These are phyloP conservation scores for Sepiola atlantica DNA, from an alignment of 2,888 invertebrate genomes.

Conservation along the genomic window DNA sequence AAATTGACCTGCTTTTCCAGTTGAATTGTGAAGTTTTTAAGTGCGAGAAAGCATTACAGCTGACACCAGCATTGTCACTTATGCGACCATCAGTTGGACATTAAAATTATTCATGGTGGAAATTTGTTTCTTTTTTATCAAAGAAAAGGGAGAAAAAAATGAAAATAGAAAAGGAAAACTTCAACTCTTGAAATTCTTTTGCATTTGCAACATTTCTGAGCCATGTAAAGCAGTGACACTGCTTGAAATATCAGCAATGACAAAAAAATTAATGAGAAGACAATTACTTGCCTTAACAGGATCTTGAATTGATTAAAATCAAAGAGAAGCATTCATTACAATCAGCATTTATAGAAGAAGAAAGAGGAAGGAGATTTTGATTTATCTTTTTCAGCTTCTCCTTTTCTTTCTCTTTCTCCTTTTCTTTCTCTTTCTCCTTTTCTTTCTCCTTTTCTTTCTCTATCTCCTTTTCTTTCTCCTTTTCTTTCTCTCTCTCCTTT, in stretches of 20 bases:
- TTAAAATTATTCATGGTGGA: not conserved
- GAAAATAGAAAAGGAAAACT: too few species aligned
- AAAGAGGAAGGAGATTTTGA: not conserved
- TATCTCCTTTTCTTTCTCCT: too few species aligned
- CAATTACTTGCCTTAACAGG: not conserved
- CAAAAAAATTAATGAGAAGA: not conserved
- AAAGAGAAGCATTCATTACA: constrained; percentile 19
- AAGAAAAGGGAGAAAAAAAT: too few species aligned
- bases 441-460: too few species aligned
- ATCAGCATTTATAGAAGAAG: not conserved
- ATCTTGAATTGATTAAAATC: constrained; percentile 14
- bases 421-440: too few species aligned
- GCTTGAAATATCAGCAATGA: not conserved
- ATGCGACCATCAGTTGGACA: not conserved
- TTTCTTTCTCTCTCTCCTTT: too few species aligned
- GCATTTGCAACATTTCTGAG: not conserved
- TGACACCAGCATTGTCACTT: not conserved
- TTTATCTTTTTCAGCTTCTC: not conserved
- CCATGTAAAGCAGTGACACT: not conserved
- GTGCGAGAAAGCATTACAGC: not conserved
- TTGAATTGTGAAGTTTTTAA: constrained; percentile 32
- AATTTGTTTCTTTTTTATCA: not conserved
- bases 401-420: too few species aligned
- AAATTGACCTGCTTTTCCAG: not conserved
- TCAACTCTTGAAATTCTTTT: not conserved